Base-by-base conservation (phyloP, 2,888 invertebrate species). In the Drosophila ochracea region DNA sequence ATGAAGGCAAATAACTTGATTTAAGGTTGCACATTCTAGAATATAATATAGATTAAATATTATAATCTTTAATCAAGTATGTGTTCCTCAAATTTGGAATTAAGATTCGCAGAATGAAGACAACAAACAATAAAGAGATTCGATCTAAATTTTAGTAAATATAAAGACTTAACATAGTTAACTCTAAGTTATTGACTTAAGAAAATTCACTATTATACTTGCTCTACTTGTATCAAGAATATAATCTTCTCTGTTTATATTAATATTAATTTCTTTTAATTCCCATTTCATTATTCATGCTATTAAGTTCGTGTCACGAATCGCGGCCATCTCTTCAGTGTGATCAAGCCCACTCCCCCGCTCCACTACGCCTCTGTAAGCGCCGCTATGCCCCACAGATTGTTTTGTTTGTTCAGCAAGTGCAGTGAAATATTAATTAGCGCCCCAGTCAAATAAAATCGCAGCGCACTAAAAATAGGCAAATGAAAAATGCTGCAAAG, bases 401-500 rank as follows among this genome's bases (percentile, higher is more conserved):
- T 77, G 70, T 76, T 80, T 80, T 85, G 78, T 86, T 83, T 85
- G 76, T 70, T 71, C 76, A 66, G 76, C 76, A 68, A 76, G 67
- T 80, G 90, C 78, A 80, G 43, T 82, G 78, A 82, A 82, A 82
- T 83, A 83, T 83, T 82, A 83, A 82, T 82, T 82, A 82, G 78
- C 73, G 81, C 59, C 65, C 63, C 75, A 80, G 67, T 83, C 78
- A 75, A 80, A 81, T 80, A 82, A 82, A 80, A 74, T 58, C 59
- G 79, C 69, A 67, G 64, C 52, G 68, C 25, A 60, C 67, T 64
- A 73, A 73, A 75, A 80, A 81, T 76, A 68, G 59, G 41, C 39
- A 53, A 52, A n/a, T 16, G 11, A 57, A 39, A 21, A 67, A 64
- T 47, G 28, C 13, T 31, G 43, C 21, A 37, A 13, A 21, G 67